A percentile compares a stretch with the other conserved stretches of the same genome.
Conservation (phyloP, 2,797 vertebrate genomes). For the Craterocephalus amniculus region DNA sequence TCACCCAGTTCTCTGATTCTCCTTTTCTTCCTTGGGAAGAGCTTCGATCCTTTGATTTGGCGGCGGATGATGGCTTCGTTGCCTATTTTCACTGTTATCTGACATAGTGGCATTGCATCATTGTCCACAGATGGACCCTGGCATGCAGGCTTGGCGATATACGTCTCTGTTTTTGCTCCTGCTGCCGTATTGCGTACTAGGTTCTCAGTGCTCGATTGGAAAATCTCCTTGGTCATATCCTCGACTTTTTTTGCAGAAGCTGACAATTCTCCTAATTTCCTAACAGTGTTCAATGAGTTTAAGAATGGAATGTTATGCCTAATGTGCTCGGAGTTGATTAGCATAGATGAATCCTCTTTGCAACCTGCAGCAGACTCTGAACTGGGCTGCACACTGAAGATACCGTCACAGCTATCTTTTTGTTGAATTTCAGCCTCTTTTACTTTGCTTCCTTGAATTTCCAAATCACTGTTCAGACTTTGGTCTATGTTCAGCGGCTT, state of each 20-base stretch:
- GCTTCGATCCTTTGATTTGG: constrained; percentile 92
- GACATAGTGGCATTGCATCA: constrained; percentile 92
- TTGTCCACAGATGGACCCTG: constrained; percentile 92
- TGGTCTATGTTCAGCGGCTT: constrained; percentile 70
- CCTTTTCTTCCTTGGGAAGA: constrained; percentile 88
- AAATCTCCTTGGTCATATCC: constrained; percentile 83
- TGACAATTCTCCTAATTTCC: constrained; percentile 82
- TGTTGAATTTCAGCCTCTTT: constrained; percentile 68
- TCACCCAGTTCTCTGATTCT: constrained; percentile 65
- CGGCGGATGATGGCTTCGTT: constrained; percentile 96
- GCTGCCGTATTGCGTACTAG: constrained; percentile 74
- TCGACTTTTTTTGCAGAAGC: constrained; percentile 83
- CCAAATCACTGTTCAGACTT: constrained; percentile 55
- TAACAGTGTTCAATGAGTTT: constrained; percentile 81
- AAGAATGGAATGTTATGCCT: constrained; percentile 69
- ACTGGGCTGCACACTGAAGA: constrained; percentile 84
- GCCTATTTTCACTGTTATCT: constrained; percentile 98
- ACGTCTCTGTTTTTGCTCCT: constrained; percentile 91
- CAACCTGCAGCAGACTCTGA: constrained; percentile 83
- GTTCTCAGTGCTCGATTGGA: constrained; percentile 75
- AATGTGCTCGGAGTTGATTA: constrained; percentile 67
- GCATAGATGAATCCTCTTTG: constrained; percentile 75
- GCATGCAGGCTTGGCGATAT: constrained; percentile 96
- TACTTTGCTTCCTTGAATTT: constrained; percentile 45
- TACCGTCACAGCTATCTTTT: constrained; percentile 83